Conservation (phyloP, 2,888 invertebrate genomes). For the Sphecodes monilicornis region DNA sequence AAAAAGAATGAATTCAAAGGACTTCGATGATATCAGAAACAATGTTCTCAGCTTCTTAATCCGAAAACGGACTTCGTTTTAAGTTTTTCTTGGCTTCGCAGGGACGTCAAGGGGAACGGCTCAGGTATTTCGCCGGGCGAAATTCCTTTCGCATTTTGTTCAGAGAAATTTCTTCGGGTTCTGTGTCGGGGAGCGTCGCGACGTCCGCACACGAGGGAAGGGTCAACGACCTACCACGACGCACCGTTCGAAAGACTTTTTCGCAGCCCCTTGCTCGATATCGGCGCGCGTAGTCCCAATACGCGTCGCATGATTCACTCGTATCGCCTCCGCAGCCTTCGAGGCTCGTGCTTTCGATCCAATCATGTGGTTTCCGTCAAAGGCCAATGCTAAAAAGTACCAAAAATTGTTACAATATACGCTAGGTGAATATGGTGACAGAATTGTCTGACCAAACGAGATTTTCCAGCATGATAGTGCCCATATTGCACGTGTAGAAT, state of each 20-base stretch:
- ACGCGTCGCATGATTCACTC: conserved; percentile 15
- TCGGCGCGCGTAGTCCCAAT: conserved; percentile 1
- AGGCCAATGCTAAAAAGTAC: too few species aligned
- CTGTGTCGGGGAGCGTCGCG: background rate
- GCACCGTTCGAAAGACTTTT: conserved; percentile 1
- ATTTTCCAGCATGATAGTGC: too few species aligned
- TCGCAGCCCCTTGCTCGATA: conserved; percentile 8
- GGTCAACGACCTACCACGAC: conserved; percentile 20
- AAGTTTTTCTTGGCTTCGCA: background rate
- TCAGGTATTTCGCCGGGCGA: background rate
- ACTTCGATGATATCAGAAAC: too few species aligned
- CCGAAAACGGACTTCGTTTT: background rate
- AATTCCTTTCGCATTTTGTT: conserved; percentile 11
- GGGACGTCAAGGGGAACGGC: background rate
- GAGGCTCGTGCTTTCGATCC: background rate
- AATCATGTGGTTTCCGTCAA: too few species aligned
- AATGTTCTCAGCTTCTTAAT: background rate
- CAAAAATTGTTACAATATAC: too few species aligned
- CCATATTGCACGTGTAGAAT: too few species aligned
- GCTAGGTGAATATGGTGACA: too few species aligned
- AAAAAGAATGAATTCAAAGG: too few species aligned
- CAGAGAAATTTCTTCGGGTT: conserved; percentile 5
- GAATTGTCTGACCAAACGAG: too few species aligned
- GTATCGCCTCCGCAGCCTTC: background rate
- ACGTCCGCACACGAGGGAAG: background rate